Evolutionary conservation across 1,140 invertebrate species (phyloP).

Genomic region (Whitmania pigra): DNA sequence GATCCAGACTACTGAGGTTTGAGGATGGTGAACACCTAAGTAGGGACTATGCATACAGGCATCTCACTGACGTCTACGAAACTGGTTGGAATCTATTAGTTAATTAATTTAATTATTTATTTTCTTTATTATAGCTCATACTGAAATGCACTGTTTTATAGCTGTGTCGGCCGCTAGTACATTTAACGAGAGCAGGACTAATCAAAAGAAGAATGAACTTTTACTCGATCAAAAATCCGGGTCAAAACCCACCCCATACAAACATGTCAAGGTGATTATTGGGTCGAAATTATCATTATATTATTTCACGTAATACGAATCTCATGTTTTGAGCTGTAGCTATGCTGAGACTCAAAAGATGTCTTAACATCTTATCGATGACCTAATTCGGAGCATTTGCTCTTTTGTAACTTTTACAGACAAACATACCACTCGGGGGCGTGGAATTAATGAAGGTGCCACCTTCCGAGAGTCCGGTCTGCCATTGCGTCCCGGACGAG

Average conservation of each 20-base stretch:
- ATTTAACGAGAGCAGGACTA: constrained; percentile 36
- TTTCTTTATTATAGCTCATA: neutral
- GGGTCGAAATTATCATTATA: neutral
- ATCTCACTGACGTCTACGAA: constrained; percentile 36
- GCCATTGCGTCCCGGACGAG: constrained; percentile 63
- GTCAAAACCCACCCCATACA: constrained; percentile 36
- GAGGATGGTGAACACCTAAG: constrained; percentile 57
- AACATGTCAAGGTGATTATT: constrained; percentile 37
- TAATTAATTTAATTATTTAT: neutral
- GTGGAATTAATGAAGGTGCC: constrained; percentile 53
- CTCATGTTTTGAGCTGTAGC: neutral
- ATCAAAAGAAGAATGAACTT: constrained; percentile 35
- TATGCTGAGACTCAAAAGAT: neutral
- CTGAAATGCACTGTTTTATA: neutral
- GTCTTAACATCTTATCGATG: neutral
- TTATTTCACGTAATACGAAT: neutral
- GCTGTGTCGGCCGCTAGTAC: constrained; percentile 36
- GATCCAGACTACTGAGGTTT: constrained; percentile 48
- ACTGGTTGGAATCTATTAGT: constrained; percentile 29
- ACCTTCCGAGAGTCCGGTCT: constrained; percentile 54
- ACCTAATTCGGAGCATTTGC: neutral
- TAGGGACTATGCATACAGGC: constrained; percentile 32
- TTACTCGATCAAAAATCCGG: constrained; percentile 30
- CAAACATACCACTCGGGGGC: constrained; percentile 57
- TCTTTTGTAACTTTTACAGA: constrained; percentile 47